Percentiles rank a stretch among this genome's conserved stretches.
These are phyloP conservation scores for Lepisosteus oculatus DNA, from an alignment of 2,113 vertebrate genomes.

Conservation along the genomic window DNA sequence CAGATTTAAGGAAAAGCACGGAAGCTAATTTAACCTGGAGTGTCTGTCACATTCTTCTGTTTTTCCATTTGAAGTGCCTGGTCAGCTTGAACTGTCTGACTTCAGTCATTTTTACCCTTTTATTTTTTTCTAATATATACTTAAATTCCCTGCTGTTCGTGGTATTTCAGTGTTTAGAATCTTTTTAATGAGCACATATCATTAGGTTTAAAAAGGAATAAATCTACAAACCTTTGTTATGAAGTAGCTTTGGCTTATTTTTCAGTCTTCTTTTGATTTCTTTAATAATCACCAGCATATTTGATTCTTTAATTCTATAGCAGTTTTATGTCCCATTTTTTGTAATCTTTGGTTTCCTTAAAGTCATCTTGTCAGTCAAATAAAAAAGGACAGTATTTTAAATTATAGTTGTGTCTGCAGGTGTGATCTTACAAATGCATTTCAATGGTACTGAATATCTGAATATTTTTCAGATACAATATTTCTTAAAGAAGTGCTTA, in stretches of 20 bases:
- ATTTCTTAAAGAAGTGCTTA: no score
- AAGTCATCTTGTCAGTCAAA: no score
- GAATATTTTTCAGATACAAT: no score
- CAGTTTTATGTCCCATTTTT: no score
- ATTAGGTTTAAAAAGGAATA: slow-evolving; percentile 88
- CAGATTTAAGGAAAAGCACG: slow-evolving; percentile 77
- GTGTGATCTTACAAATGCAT: no score
- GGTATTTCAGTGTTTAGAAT: slow-evolving; percentile 90
- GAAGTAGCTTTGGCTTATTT: slow-evolving; percentile 29
- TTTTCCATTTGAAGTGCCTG: slow-evolving; percentile 94
- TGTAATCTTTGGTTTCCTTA: no score
- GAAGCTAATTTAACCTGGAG: slow-evolving; percentile 98
- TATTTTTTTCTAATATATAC: slow-evolving; percentile 94
- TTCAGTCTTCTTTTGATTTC: not conserved
- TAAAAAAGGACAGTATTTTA: no score
- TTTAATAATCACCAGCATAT: not conserved
- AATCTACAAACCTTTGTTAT: slow-evolving; percentile 68
- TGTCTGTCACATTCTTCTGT: slow-evolving; percentile 87
- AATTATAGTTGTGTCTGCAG: no score
- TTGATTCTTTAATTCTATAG: no score
- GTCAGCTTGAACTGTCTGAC: slow-evolving; percentile 97
- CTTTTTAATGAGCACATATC: slow-evolving; percentile 90
- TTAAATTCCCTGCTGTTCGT: slow-evolving; percentile 88
- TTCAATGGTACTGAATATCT: no score
- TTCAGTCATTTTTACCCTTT: slow-evolving; percentile 95